Base-by-base conservation (phyloP, 2,113 vertebrate species). In the Platichthys flesus region DNA sequence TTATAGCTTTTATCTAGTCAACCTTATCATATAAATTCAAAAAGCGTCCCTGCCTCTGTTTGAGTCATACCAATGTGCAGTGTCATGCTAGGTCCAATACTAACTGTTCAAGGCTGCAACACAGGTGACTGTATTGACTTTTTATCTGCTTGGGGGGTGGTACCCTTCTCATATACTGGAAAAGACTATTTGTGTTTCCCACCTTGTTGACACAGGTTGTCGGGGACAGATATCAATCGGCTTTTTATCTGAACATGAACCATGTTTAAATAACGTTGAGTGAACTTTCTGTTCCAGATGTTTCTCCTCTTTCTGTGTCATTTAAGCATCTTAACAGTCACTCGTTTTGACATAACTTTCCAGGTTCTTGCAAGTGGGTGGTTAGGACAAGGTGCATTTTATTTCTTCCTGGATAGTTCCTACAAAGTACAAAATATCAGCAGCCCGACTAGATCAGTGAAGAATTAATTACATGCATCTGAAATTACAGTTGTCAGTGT, bases 311-410 rank as follows among this genome's bases (percentile, higher is more conserved):
- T 52, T n/a, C 9, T 5, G 18, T 20, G 5, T 52, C 6, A 2
- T 55, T 55, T 12, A 7, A 55, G 21, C 7, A 55, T 21, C 3
- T 35, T n/a, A 37, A 35, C 20, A 60, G 28, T 60, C 9, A 10
- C 58, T 37, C 0, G 18, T 62, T 62, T 68, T 58, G 42, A n/a
- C n/a, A 1, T 24, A 4, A 1, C 1, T 77, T 64, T 52, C 4
- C 26, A 13, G 71, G 26, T 51, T 63, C 49, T 16, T 71, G 20
- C 42, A n/a, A 56, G 47, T 51, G 16, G 54, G 47, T 57, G 69
- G 31, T 74, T 55, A 55, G 3, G 3, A 2, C 40, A 18, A 18
- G 4, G 15, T 47, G 15, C 2, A 9, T 18, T 67, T 35, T 47
- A 56, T 54, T 28, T 18, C 16, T 26, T n/a, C 35, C 9, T 67